Conservation (phyloP, 2,888 invertebrate species). For the Leptogaster cylindrica region DNA sequence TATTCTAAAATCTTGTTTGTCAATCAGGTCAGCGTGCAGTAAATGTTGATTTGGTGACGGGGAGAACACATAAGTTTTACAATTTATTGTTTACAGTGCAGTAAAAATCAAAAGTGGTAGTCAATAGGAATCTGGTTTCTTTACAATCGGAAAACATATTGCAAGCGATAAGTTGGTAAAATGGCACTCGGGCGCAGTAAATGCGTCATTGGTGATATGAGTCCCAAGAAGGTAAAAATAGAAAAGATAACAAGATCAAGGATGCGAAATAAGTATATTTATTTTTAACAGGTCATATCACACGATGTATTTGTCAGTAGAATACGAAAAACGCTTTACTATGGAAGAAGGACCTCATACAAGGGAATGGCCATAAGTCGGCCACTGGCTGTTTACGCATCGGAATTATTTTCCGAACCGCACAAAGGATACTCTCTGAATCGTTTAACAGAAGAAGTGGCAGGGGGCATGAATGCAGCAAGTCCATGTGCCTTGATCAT, state of each 20-base stretch:
- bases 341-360: slow-evolving; percentile 81
- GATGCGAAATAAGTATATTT: background rate
- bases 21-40: no score
- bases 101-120: no score
- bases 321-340: slow-evolving; percentile 88
- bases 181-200: slow-evolving; percentile 55
- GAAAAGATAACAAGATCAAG: background rate
- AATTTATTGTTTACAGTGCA: no score
- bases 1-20: no score
- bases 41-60: no score
- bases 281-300: slow-evolving; percentile 55
- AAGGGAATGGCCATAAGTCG: slow-evolving; percentile 75
- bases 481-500: slow-evolving; percentile 88
- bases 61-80: no score
- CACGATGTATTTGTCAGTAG: slow-evolving; percentile 81
- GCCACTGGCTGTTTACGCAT: slow-evolving; percentile 75
- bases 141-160: no score
- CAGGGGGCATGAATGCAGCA: slow-evolving; percentile 80
- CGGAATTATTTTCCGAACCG: slow-evolving; percentile 81
- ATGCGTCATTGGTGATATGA: slow-evolving; percentile 54
- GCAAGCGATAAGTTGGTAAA: no score
- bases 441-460: slow-evolving; percentile 76
- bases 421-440: slow-evolving; percentile 79
- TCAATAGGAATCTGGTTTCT: no score
- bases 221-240: slow-evolving; percentile 48